Percentiles rank a stretch among this genome's conserved stretches.
Conservation (phyloP, 2,113 vertebrate genomes). For the Thamnophis sirtalis region DNA sequence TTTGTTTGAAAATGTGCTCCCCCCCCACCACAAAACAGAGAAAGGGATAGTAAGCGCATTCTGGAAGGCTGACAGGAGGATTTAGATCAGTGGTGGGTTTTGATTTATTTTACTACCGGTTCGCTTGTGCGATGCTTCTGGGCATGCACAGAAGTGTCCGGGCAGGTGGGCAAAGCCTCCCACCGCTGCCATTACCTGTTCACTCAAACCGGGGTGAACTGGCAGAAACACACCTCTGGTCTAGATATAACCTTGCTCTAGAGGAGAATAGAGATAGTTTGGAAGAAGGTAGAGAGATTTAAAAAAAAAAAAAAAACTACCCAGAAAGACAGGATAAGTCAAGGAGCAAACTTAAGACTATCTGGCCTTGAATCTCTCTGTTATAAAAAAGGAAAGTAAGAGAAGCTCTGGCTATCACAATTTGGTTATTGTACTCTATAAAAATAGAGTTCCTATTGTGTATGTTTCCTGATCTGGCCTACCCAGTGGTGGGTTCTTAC, state of each 20-base stretch:
- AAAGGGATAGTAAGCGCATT: not conserved
- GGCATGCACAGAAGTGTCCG: too few relatives aligned
- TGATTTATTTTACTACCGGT: too few relatives aligned
- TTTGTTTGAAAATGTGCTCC: not conserved
- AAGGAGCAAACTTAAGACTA: not conserved
- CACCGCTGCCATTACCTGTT: too few relatives aligned
- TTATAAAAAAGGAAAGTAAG: not conserved
- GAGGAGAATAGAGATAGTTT: not conserved
- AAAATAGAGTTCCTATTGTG: not conserved
- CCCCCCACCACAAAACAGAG: not conserved
- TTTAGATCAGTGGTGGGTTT: too few relatives aligned
- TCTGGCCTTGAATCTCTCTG: not conserved
- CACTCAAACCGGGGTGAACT: too few relatives aligned
- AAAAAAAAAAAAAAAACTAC: not conserved
- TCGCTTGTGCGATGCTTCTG: too few relatives aligned
- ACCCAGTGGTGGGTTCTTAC: too few relatives aligned
- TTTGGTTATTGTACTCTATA: not conserved
- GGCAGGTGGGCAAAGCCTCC: too few relatives aligned
- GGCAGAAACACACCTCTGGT: too few relatives aligned
- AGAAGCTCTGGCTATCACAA: not conserved
- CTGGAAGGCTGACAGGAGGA: not conserved
- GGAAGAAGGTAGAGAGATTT: not conserved
- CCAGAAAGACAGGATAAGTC: not conserved
- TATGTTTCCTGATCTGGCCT: not conserved
- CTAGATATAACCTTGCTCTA: not conserved